Percentiles rank a stretch among this genome's conserved stretches.
phyloP scores from a whole-genome alignment of 2,797 vertebrate genomes.

The Bufotes viridis region DNA sequence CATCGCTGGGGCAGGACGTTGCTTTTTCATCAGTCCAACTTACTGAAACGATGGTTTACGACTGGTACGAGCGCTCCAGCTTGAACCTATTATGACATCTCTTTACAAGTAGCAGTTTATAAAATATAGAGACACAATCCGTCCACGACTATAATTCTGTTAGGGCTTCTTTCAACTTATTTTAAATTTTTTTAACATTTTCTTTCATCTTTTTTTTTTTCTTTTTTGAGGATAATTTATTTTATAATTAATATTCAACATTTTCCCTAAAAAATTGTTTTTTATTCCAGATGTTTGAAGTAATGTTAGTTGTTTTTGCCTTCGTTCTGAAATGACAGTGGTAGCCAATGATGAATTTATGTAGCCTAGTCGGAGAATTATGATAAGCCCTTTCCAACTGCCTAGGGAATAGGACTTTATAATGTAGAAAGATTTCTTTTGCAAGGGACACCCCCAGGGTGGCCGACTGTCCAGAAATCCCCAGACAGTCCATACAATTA shows the following conservation, averaged over 20 bases:
- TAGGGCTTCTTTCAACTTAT: not conserved
- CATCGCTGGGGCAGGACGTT: not conserved
- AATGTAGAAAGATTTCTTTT: not conserved
- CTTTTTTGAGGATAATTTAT: conserved; percentile 24
- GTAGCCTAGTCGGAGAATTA: not conserved
- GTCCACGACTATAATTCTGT: conserved; percentile 42
- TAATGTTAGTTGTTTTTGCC: not conserved
- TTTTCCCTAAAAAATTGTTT: not conserved
- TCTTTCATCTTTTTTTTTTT: not conserved
- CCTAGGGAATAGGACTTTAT: not conserved
- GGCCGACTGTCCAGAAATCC: too few species aligned
- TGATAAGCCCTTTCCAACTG: too few species aligned
- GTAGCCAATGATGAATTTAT: too few species aligned
- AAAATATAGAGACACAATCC: conserved; percentile 44
- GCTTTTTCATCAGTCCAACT: conserved; percentile 41
- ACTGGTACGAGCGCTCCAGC: conserved; percentile 31
- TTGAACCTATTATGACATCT: conserved; percentile 57
- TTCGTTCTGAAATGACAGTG: not conserved
- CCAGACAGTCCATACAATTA: too few species aligned
- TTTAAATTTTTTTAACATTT: not conserved
- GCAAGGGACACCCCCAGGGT: too few species aligned
- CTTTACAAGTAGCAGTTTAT: conserved; percentile 59
- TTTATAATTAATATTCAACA: conserved; percentile 25
- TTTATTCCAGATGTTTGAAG: conserved; percentile 26
- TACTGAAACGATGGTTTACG: conserved; percentile 50